These are phyloP conservation scores for Lophotriccus pileatus DNA, from an alignment of 2,797 vertebrate genomes.

Conservation along the genomic window DNA sequence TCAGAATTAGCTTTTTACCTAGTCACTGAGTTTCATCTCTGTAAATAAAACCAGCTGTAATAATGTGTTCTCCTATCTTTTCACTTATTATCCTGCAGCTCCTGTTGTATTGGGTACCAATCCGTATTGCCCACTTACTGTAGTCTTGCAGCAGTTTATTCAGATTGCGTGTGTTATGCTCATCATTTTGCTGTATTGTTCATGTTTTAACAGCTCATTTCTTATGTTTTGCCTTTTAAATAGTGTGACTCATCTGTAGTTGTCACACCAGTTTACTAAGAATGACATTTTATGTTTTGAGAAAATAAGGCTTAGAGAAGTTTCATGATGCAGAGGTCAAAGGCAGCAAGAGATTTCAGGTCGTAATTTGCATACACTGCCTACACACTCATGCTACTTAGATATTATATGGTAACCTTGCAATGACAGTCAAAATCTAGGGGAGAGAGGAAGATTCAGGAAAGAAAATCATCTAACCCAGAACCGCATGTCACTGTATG, in stretches of 20 bases:
- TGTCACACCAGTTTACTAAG: constrained; percentile 4
- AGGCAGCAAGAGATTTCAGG: not conserved
- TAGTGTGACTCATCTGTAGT: not conserved
- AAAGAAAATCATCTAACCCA: not conserved
- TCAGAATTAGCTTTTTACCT: not conserved
- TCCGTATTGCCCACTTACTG: not conserved
- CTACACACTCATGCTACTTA: not conserved
- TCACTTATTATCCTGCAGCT: not conserved
- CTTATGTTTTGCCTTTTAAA: not conserved
- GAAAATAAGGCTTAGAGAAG: not conserved
- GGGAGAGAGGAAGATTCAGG: not conserved
- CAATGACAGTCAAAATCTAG: not conserved
- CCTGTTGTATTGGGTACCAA: not conserved
- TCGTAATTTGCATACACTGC: not conserved
- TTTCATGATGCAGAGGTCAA: not conserved
- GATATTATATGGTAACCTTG: not conserved
- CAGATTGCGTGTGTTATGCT: not conserved
- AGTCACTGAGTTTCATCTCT: not conserved
- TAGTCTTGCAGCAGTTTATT: not conserved
- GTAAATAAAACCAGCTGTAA: not conserved
- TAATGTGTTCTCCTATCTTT: not conserved
- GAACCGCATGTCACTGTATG: not conserved
- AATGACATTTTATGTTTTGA: not conserved
- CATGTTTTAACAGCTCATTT: not conserved
- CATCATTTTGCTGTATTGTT: not conserved